A percentile compares a stretch with the other conserved stretches of the same genome.
phyloP scores from a whole-genome alignment of 2,888 invertebrate species.

The Nycteola revayana region DNA sequence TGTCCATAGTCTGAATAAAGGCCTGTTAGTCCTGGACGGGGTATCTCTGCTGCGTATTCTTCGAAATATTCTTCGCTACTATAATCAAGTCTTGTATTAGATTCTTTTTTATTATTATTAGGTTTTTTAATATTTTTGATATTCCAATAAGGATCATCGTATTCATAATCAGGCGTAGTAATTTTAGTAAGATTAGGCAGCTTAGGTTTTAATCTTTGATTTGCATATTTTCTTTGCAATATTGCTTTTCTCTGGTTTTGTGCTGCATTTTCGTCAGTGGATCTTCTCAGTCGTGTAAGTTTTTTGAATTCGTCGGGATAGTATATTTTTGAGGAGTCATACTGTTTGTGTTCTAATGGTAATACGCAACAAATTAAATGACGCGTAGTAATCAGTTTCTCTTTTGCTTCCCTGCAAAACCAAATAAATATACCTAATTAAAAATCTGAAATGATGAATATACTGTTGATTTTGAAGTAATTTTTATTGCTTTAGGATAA shows the following conservation, averaged over 20 bases:
- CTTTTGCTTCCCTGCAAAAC: constrained; percentile 21
- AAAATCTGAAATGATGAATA: no score
- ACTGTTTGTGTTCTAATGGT: constrained; percentile 12
- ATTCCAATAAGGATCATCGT: constrained; percentile 70
- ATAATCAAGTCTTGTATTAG: constrained; percentile 40
- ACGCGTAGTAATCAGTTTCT: constrained; percentile 36
- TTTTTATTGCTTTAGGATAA: no score
- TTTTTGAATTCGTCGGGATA: constrained; percentile 15
- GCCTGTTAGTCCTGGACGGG: constrained; percentile 64
- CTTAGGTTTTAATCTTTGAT: constrained; percentile 33
- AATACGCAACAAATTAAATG: constrained; percentile 27
- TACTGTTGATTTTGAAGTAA: no score
- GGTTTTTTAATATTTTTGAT: constrained; percentile 56
- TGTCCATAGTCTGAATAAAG: constrained; percentile 58
- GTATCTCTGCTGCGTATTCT: constrained; percentile 60
- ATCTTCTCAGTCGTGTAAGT: constrained; percentile 26
- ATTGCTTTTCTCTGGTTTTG: constrained; percentile 56
- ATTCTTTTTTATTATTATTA: constrained; percentile 28
- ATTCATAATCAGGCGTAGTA: constrained; percentile 46
- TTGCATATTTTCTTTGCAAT: constrained; percentile 41
- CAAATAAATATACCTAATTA: no score
- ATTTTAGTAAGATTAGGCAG: constrained; percentile 35
- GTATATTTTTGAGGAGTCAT: constrained; percentile 13
- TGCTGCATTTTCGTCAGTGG: constrained; percentile 32
- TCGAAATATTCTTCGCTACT: constrained; percentile 47